Base-by-base conservation (phyloP, 2,888 invertebrate genomes). In the Drosophila multiciliata region DNA sequence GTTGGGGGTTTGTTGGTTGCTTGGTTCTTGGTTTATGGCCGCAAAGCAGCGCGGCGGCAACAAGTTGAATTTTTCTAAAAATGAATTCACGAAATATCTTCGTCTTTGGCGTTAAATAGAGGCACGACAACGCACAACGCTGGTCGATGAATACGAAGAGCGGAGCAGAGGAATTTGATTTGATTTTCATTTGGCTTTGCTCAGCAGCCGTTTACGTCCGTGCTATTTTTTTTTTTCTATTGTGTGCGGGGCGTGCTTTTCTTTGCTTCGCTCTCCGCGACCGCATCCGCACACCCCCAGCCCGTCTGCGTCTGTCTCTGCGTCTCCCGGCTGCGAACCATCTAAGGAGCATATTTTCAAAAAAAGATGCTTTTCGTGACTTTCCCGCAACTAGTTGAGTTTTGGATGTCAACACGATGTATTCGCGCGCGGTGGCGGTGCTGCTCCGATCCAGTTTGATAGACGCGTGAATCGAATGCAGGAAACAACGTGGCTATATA, bases 331-430 rank as follows among this genome's bases (percentile, higher is more conserved):
- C 82, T 72, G 69, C 78, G 90, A 87, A 90, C 92, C 92, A 92
- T 93, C 92, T 93, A 93, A 91, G 92, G 93, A 91, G 91, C 92
- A 92, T 92, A 92, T 92, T 91, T 91, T 89, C 54, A 79, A 74
- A 82, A 88, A 71, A 55, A 55, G 74, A 83, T 86, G 85, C 87
- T 83, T 87, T 87, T 80, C 81, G 83, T 88, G 87, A 84, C 85
- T 91, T 91, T 92, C 82, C 75, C 82, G 74, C 80, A 82, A 86
- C 87, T 91, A 93, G 93, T 93, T 92, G 91, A 92, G 92, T 92
- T 93, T 93, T 92, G 91, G 92, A 91, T 92, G 92, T 92, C 92
- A 91, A 87, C 89, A 91, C 88, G 92, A 86, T 82, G 88, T 87
- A 84, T 87, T 84, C 92, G 89, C 83, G 90, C 73, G 66, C 61